Base-by-base conservation (phyloP, 1,140 invertebrate species). In the Asbolus verrucosus region DNA sequence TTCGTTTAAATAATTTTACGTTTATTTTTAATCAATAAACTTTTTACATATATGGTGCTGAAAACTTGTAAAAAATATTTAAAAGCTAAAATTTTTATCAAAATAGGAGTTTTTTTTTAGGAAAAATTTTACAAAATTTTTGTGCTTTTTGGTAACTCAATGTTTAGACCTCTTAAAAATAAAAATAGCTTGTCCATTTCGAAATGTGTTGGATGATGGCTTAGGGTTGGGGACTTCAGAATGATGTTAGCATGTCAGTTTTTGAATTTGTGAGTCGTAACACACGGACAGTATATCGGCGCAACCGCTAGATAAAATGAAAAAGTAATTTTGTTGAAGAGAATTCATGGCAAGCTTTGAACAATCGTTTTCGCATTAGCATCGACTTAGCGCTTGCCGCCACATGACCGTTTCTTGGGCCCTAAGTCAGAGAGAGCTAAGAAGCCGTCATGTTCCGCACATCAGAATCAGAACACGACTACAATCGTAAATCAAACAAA, bases 401-500 rank as follows among this genome's bases (percentile, higher is more conserved):
- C 77, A 74, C 71, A 69, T 75, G 71, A 76, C 76, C 70, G 70
- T 39, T 41, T 61, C 43, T 63, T 67, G 21, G 38, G 19, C 16
- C 62, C 33, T 43, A 36, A 36, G 36, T 62, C 30, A 19, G 59
- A 62, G 36, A 36, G 27, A 61, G 62, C 19, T 27, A 50, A 50
- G 43, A 8, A 50, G 21, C 18, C 19, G 19, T 33, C 62, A 65
- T 72, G 72, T 61, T 65, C 68, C 74, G 73, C 75, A 70, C 73
- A 71, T 71, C 72, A 66, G 71, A 77, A 75, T 70, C 72, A 75
- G 78, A 76, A 77, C 76, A 78, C 73, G 73, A 74, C 76, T 77
- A 75, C 73, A 78, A 76, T 80, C 80, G 79, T 81, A 81, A 81
- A 81, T 81, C 80, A 81, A 81, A 79, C 73, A 71, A 76, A 81